Evolutionary conservation across 2,113 vertebrate genomes (phyloP).

Genomic region (Bubo scandiacus): DNA sequence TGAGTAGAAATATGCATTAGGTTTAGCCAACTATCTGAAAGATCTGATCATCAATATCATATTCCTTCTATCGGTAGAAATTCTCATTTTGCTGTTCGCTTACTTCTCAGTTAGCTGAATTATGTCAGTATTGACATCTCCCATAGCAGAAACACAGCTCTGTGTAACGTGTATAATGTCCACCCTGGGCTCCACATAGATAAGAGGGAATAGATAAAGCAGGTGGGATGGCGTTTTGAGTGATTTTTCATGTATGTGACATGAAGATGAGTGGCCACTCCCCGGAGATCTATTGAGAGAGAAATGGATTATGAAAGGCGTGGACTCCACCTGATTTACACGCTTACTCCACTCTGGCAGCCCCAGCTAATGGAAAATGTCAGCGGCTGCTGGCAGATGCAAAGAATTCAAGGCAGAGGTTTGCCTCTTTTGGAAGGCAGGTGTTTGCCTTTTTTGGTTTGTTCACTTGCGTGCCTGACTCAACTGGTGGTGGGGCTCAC

Average conservation of each 20-base stretch:
- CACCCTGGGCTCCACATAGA: neutral
- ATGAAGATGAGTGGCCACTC: neutral
- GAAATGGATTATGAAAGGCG: neutral
- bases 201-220: neutral
- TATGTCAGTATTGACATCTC: neutral
- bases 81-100: neutral
- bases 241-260: neutral
- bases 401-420: neutral
- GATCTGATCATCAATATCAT: neutral
- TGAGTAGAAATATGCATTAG: neutral
- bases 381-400: neutral
- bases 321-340: neutral
- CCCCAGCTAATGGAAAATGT: neutral
- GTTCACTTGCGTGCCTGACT: neutral
- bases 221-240: neutral
- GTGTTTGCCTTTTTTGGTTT: neutral
- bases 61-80: neutral
- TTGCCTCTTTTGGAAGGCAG: neutral
- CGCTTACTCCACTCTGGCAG: neutral
- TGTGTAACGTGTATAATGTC: neutral
- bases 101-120: neutral
- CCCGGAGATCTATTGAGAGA: neutral
- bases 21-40: neutral
- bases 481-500: neutral
- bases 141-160: neutral